Conservation (phyloP, 2,113 vertebrate species). For the Electrona antarctica region DNA sequence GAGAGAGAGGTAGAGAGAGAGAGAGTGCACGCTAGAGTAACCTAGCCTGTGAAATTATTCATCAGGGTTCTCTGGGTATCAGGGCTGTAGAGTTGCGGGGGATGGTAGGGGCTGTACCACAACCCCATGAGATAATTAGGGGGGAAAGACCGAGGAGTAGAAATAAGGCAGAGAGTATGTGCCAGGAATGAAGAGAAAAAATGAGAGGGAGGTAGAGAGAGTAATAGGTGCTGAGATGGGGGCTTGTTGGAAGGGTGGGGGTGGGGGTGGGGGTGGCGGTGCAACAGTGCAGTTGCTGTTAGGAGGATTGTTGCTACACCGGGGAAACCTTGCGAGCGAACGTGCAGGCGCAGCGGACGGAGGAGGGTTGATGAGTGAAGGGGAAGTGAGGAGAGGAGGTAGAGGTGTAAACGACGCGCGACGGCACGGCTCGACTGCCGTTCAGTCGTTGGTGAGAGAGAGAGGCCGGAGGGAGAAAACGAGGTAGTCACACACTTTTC, state of each 20-base stretch:
- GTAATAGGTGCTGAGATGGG: constrained; percentile 39
- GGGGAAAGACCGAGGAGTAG: constrained; percentile 57
- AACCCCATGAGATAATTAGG: constrained; percentile 68
- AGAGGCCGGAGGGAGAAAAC: constrained; percentile 12
- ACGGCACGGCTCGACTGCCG: no score
- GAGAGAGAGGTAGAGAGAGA: constrained; percentile 4
- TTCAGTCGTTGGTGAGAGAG: constrained; percentile 18
- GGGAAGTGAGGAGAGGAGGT: constrained; percentile 30
- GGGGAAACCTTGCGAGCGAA: constrained; percentile 38
- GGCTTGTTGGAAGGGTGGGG: constrained; percentile 31
- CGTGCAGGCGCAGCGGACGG: no score
- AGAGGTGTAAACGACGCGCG: background rate
- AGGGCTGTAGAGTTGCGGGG: constrained; percentile 48
- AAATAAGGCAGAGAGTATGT: constrained; percentile 34
- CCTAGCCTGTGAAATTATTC: constrained; percentile 75
- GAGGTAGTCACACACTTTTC: background rate
- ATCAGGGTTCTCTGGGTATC: constrained; percentile 66
- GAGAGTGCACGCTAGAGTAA: constrained; percentile 27
- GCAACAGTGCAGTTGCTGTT: no score
- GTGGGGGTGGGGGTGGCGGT: no score
- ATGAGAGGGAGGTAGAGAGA: constrained; percentile 38
- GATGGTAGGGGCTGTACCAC: constrained; percentile 65
- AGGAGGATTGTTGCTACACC: constrained; percentile 37
- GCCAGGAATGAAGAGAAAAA: constrained; percentile 21
- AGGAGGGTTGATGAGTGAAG: constrained; percentile 55